Conservation (phyloP, 2,888 invertebrate species). For the Apocheima hispidaria region DNA sequence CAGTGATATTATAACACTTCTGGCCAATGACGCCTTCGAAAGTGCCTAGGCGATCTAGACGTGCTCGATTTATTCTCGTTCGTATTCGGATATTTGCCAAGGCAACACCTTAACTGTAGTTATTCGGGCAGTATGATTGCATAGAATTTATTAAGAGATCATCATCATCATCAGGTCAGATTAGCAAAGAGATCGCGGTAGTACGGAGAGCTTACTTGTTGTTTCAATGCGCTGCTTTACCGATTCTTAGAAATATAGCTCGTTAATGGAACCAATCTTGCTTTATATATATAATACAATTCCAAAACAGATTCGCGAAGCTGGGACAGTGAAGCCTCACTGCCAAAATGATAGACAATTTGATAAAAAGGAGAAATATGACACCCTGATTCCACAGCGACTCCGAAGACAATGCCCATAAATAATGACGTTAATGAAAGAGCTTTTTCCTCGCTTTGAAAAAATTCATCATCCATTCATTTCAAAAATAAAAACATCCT, state of each 20-base stretch:
- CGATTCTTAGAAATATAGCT: background rate
- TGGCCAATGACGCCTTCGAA: constrained; percentile 78
- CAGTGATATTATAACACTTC: constrained; percentile 77
- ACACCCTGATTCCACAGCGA: constrained; percentile 34
- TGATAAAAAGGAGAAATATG: constrained; percentile 38
- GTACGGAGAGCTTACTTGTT: background rate
- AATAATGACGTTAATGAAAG: constrained; percentile 38
- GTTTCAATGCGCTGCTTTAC: background rate
- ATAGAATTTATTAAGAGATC: background rate
- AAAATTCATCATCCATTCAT: constrained; percentile 40
- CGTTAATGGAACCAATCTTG: background rate
- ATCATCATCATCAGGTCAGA: too few species aligned
- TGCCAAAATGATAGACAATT: constrained; percentile 36
- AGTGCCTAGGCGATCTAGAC: constrained; percentile 71
- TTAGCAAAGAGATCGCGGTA: background rate
- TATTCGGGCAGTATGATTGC: constrained; percentile 4
- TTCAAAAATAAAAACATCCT: constrained; percentile 40
- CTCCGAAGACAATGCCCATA: constrained; percentile 35
- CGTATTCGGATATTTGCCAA: constrained; percentile 36
- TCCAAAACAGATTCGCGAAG: constrained; percentile 15
- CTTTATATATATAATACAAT: constrained; percentile 2
- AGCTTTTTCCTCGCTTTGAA: constrained; percentile 37
- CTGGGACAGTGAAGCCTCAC: constrained; percentile 11
- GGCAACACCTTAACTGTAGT: constrained; percentile 29
- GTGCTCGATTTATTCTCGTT: constrained; percentile 63